phyloP scores from a whole-genome alignment of 2,113 vertebrate genomes.

The Cranoglanis bouderius region DNA sequence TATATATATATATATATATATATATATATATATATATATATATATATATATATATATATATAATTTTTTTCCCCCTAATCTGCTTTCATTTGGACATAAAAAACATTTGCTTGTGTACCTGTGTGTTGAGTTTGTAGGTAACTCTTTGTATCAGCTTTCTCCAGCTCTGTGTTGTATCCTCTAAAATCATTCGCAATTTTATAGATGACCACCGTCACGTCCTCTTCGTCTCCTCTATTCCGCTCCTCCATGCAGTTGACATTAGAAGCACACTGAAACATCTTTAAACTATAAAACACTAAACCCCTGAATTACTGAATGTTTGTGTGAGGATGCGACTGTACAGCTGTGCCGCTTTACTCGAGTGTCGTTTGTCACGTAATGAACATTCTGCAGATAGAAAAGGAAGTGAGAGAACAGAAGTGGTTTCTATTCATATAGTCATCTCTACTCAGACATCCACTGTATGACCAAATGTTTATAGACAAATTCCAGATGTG shows the following conservation, averaged over 20 bases:
- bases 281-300: neutral
- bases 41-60: too few species aligned
- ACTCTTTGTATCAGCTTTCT: neutral
- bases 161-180: neutral
- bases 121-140: neutral
- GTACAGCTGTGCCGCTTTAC: neutral
- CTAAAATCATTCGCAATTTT: neutral
- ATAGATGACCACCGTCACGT: neutral
- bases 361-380: neutral
- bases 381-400: neutral
- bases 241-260: too few species aligned
- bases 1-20: too few species aligned
- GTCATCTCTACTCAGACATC: neutral
- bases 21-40: too few species aligned
- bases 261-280: neutral
- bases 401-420: neutral
- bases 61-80: too few species aligned
- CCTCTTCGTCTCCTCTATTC: neutral
- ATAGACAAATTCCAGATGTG: neutral
- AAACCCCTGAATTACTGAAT: neutral
- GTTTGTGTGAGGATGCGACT: neutral
- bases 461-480: neutral
- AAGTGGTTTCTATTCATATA: too few species aligned
- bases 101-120: neutral
- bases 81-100: neutral